Conservation (phyloP, 2,888 invertebrate genomes). For the Clistopyga incitator region DNA sequence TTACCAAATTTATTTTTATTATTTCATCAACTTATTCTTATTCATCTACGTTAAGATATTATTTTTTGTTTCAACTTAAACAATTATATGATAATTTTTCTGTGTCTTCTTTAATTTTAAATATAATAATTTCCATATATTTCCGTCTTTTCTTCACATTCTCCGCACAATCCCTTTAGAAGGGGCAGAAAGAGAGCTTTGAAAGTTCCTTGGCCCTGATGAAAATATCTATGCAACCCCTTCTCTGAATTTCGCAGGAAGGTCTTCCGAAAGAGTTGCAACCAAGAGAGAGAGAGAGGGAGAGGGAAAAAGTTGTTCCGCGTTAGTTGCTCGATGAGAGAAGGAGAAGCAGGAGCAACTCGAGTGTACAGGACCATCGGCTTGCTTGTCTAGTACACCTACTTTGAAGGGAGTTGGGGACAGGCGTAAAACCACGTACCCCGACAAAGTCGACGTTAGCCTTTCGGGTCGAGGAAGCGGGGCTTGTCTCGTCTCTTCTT, state of each 20-base stretch:
- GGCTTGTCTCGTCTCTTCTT: slow-evolving; percentile 19
- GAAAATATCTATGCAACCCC: slow-evolving; percentile 26
- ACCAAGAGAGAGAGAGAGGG: neutral
- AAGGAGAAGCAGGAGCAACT: neutral
- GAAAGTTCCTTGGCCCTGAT: slow-evolving; percentile 23
- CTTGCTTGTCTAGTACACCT: slow-evolving; percentile 4
- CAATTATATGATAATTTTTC: too few species aligned
- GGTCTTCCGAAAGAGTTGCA: slow-evolving; percentile 33
- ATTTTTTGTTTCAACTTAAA: too few species aligned
- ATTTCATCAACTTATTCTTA: too few species aligned
- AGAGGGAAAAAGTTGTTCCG: slow-evolving; percentile 47
- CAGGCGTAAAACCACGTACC: slow-evolving; percentile 33
- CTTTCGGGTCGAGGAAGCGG: slow-evolving; percentile 9
- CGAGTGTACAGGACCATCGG: slow-evolving; percentile 21
- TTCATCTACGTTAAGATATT: too few species aligned
- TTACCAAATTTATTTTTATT: neutral
- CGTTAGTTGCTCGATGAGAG: slow-evolving; percentile 40
- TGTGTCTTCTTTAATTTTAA: too few species aligned
- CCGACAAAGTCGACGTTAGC: slow-evolving; percentile 28
- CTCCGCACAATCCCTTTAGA: slow-evolving; percentile 7
- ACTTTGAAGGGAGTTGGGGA: slow-evolving; percentile 19
- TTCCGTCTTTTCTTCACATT: neutral
- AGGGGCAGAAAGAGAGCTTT: slow-evolving; percentile 35
- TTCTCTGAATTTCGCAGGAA: neutral
- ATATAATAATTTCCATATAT: neutral